Evolutionary conservation across 2,113 vertebrate genomes (phyloP).

Genomic region (Grantiella picta): DNA sequence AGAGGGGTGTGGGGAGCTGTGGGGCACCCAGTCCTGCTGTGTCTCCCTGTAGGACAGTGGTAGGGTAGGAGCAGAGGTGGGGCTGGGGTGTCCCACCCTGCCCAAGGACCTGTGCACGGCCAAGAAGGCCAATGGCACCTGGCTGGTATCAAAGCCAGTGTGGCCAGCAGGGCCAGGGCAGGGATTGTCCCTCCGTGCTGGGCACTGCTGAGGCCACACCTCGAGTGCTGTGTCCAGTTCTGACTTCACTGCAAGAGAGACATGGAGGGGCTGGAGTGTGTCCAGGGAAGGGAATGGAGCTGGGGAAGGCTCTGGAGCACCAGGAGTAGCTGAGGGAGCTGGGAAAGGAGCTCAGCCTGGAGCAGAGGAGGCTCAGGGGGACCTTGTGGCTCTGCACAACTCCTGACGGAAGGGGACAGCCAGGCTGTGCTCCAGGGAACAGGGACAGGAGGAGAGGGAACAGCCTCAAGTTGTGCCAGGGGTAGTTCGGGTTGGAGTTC

Average conservation of each 20-base stretch:
- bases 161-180: not conserved
- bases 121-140: not conserved
- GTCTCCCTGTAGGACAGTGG: accelerated
- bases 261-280: accelerated
- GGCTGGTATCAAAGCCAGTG: accelerated
- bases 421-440: not conserved
- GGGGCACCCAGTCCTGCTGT: accelerated
- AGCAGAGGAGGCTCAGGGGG: not conserved
- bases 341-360: not conserved
- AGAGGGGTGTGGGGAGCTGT: not conserved
- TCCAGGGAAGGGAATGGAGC: accelerated
- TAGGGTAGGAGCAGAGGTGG: not conserved
- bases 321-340: not conserved
- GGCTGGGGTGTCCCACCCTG: not conserved
- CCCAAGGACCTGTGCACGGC: not conserved
- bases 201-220: not conserved
- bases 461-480: accelerated
- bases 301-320: accelerated
- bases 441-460: not conserved
- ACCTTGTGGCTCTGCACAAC: not conserved
- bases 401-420: not conserved
- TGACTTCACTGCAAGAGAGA: not conserved
- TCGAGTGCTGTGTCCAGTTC: accelerated
- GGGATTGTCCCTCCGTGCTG: not conserved
- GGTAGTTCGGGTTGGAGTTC: accelerated